Conservation (phyloP, 2,888 invertebrate genomes). For the Formica aserva region DNA sequence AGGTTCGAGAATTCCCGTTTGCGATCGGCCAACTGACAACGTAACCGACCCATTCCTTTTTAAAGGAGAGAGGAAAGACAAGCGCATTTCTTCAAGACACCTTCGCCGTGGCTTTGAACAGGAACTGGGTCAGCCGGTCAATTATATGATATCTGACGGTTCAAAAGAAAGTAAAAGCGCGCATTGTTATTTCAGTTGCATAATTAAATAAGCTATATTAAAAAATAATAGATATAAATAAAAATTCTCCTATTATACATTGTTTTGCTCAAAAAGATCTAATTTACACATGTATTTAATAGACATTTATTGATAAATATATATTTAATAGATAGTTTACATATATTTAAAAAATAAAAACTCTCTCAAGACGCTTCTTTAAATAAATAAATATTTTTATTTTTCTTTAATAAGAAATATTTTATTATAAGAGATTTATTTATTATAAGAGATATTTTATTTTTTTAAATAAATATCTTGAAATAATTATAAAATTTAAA, state of each 20-base stretch:
- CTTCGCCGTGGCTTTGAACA: conserved; percentile 29
- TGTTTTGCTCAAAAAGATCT: not conserved
- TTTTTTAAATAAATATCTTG: not conserved
- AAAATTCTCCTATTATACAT: not conserved
- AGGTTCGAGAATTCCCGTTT: conserved; percentile 12
- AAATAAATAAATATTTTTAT: not conserved
- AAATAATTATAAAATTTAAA: not conserved
- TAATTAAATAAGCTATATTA: not conserved
- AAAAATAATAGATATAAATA: not conserved
- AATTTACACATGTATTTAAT: not conserved
- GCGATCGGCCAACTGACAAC: not conserved
- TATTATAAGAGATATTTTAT: no score
- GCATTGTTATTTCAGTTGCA: not conserved
- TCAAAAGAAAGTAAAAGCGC: conserved; percentile 44
- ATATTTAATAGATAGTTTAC: no score
- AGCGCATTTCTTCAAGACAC: not conserved
- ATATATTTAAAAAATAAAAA: not conserved
- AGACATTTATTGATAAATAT: no score
- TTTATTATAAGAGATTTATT: no score
- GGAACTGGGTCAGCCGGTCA: conserved; percentile 43
- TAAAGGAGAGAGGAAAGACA: not conserved
- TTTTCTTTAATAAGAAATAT: not conserved
- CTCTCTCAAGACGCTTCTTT: not conserved
- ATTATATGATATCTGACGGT: not conserved
- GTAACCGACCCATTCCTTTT: conserved; percentile 4